phyloP scores from a whole-genome alignment of 2,797 vertebrate genomes.

The Galagoides demidoff region DNA sequence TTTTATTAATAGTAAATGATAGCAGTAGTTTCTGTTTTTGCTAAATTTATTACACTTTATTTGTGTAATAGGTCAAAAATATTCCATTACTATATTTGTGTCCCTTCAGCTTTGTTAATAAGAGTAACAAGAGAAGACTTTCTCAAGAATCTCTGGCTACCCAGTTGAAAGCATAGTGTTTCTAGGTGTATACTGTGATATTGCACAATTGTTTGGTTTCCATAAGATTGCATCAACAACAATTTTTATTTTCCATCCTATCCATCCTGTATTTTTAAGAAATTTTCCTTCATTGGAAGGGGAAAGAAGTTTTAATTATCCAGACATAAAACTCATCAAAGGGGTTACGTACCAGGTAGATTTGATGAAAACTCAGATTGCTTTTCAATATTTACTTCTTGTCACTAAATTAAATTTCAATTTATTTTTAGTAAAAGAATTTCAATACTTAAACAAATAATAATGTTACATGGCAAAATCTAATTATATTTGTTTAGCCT shows the following conservation, averaged over 20 bases:
- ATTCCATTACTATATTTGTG: not conserved
- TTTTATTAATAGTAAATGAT: slow-evolving; percentile 19
- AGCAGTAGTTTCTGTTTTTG: not conserved
- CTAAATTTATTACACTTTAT: slow-evolving; percentile 21
- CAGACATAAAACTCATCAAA: slow-evolving; percentile 76
- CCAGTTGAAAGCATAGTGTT: slow-evolving; percentile 15
- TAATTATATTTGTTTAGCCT: slow-evolving; percentile 85
- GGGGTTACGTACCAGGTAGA: not conserved
- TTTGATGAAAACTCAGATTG: slow-evolving; percentile 71
- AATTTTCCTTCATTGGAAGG: slow-evolving; percentile 58
- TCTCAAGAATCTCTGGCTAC: not conserved
- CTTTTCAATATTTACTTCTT: slow-evolving; percentile 83
- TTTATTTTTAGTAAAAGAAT: slow-evolving; percentile 81
- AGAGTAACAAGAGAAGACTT: not conserved
- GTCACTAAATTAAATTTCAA: slow-evolving; percentile 82
- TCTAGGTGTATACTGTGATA: not conserved
- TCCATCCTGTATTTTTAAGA: slow-evolving; percentile 15
- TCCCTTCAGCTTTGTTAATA: slow-evolving; percentile 23
- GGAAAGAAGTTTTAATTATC: slow-evolving; percentile 75
- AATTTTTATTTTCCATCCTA: slow-evolving; percentile 14
- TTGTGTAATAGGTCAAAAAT: not conserved
- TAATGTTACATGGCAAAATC: slow-evolving; percentile 77
- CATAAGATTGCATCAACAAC: slow-evolving; percentile 32
- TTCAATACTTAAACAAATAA: slow-evolving; percentile 85
- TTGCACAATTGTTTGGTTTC: slow-evolving; percentile 32